Conservation (phyloP, 2,888 invertebrate species). For the Eupithecia tripunctaria region DNA sequence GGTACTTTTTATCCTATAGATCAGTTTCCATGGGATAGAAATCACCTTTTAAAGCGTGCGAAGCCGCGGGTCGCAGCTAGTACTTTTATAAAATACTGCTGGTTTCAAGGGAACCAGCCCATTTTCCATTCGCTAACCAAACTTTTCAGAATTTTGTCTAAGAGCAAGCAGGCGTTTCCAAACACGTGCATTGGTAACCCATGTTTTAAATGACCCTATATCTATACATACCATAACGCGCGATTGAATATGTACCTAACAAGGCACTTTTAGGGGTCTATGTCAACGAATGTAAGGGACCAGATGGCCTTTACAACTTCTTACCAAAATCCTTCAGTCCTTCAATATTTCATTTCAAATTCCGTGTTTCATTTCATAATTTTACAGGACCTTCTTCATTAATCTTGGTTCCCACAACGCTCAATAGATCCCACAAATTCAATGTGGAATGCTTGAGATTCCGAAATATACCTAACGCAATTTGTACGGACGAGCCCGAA, state of each 20-base stretch:
- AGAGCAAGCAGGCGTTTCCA: neutral
- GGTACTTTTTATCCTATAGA: no score
- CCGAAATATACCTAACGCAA: slow-evolving; percentile 12
- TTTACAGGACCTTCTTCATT: neutral
- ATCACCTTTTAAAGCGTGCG: no score
- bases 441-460: slow-evolving; percentile 39
- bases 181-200: no score
- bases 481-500: slow-evolving; percentile 18
- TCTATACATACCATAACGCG: no score
- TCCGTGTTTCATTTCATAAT: neutral
- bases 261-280: neutral
- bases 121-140: no score
- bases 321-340: neutral
- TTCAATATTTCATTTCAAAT: neutral
- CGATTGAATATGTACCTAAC: neutral
- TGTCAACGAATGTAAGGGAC: no score
- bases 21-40: no score
- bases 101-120: no score
- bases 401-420: slow-evolving; percentile 15
- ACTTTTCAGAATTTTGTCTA: neutral
- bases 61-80: no score
- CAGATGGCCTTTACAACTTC: no score
- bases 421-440: slow-evolving; percentile 40
- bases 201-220: no score
- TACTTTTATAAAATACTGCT: no score